These are phyloP conservation scores for Propithecus coquereli DNA, from an alignment of 2,113 vertebrate genomes.

Conservation along the genomic window DNA sequence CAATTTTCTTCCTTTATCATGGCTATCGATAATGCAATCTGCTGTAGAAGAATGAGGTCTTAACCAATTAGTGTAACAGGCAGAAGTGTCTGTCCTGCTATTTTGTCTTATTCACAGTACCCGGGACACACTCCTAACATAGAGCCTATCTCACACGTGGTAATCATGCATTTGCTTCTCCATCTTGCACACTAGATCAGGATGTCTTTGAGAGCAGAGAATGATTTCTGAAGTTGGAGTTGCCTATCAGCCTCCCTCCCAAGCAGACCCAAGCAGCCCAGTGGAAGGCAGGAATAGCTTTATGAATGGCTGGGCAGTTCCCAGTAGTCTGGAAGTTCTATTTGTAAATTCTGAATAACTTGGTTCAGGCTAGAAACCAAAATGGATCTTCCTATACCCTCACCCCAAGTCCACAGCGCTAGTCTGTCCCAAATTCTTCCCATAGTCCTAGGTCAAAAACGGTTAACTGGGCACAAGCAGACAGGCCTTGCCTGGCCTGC, in stretches of 20 bases:
- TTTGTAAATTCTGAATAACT: not conserved
- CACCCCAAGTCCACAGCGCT: not conserved
- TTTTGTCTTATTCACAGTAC: not conserved
- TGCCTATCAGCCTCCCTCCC: rapidly evolving
- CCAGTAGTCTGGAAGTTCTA: not conserved
- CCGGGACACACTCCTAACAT: not conserved
- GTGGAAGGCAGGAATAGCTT: not conserved
- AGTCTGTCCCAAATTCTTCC: not conserved
- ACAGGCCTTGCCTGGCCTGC: not conserved
- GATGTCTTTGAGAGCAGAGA: not conserved
- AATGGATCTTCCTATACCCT: not conserved
- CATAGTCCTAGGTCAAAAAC: not conserved
- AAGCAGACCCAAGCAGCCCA: not conserved
- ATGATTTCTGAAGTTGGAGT: not conserved
- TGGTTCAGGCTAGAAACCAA: not conserved
- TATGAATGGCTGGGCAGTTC: not conserved
- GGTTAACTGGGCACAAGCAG: not conserved
- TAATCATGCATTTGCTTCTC: not conserved
- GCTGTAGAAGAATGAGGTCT: not conserved
- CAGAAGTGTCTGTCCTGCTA: not conserved
- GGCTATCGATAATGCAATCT: not conserved
- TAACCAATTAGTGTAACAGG: not conserved
- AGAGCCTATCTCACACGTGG: not conserved
- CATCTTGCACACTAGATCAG: not conserved
- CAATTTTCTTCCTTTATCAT: not conserved